Evolutionary conservation across 2,888 invertebrate species (phyloP).

Genomic region (Phasia obesa): DNA sequence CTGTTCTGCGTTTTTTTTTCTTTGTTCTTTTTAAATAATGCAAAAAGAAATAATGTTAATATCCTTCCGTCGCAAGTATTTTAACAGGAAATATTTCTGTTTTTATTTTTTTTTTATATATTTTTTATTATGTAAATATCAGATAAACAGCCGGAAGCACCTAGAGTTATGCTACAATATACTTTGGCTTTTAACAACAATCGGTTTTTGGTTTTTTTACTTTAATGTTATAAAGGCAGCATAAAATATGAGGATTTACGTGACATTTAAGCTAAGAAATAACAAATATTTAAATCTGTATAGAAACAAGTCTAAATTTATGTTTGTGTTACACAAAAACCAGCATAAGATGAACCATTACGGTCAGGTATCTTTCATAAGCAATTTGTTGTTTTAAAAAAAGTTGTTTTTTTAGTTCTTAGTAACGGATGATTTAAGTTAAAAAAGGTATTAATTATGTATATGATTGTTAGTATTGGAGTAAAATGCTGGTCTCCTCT

Average conservation of each 20-base stretch:
- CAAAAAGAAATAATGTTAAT: constrained; percentile 55
- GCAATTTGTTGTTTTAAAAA: constrained; percentile 68
- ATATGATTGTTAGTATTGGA: no score
- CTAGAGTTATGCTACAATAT: constrained; percentile 60
- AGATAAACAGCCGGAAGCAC: constrained; percentile 80
- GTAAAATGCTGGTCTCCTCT: no score
- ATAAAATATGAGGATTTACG: constrained; percentile 40
- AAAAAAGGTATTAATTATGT: no score
- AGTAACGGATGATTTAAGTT: no score
- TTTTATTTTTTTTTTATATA: constrained; percentile 31
- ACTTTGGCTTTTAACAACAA: constrained; percentile 37
- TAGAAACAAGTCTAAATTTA: neutral
- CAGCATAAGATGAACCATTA: constrained; percentile 27
- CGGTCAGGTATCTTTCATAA: constrained; percentile 66
- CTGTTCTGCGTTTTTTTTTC: neutral
- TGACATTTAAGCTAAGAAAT: neutral
- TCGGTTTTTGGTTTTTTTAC: neutral
- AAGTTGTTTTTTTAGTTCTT: no score
- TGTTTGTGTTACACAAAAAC: neutral
- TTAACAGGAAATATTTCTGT: constrained; percentile 53
- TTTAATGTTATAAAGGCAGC: constrained; percentile 8
- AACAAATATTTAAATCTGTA: neutral
- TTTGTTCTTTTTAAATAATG: neutral
- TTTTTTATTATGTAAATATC: constrained; percentile 80
- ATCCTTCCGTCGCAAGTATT: constrained; percentile 69